These are phyloP conservation scores for Cataglyphis livida DNA, from an alignment of 2,888 invertebrate genomes.

Conservation along the genomic window DNA sequence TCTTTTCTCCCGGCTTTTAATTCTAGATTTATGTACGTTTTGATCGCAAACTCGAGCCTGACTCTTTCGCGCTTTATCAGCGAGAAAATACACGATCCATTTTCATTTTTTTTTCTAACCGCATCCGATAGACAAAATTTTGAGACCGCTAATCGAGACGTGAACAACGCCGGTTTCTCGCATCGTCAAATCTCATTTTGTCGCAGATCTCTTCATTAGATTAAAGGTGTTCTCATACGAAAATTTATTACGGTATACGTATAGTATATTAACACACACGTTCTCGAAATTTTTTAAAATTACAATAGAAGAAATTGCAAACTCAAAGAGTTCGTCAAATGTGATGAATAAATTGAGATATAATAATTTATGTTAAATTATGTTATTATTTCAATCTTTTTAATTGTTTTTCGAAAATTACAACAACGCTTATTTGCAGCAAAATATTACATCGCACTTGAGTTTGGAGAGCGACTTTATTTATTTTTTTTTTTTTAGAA, in stretches of 20 bases:
- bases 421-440: not conserved
- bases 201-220: conserved; percentile 20
- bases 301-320: not conserved
- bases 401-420: not conserved
- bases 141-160: conserved; percentile 17
- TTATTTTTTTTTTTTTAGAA: not conserved
- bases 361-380: not conserved
- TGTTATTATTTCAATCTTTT: not conserved
- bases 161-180: conserved; percentile 22
- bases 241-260: not conserved
- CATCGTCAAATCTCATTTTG: conserved; percentile 34
- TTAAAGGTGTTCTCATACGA: not conserved
- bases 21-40: conserved; percentile 11
- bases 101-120: not conserved
- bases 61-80: conserved; percentile 2
- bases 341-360: not conserved
- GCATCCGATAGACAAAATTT: conserved; percentile 14
- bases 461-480: not conserved
- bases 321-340: not conserved
- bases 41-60: not conserved
- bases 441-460: not conserved
- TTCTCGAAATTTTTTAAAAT: not conserved
- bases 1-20: not conserved
- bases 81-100: not conserved
- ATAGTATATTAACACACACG: not conserved